Base-by-base conservation (phyloP, 2,113 vertebrate species). In the Ailuropoda melanoleuca region DNA sequence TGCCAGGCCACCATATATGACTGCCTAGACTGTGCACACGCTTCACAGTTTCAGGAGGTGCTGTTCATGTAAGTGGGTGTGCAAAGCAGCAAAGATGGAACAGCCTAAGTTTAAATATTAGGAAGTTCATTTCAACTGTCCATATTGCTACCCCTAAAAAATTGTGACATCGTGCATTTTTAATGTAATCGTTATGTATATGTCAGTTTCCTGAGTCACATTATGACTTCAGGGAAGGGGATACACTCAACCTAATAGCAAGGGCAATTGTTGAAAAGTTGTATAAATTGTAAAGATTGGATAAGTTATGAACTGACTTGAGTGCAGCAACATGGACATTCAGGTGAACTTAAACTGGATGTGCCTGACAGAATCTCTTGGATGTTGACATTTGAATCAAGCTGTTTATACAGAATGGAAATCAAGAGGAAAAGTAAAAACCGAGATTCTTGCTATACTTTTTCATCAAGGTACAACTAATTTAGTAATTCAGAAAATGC, bases 331-430 rank as follows among this genome's bases (percentile, higher is more conserved):
- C 5, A 0, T 60, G 43, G 62, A 92, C 89, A 95, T 93, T 88
- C 39, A 88, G 83, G 60, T 85, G n/a, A 95, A 81, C 75, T 91
- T 96, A 58, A 94, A 95, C 85, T 97, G 77, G 7, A 95, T 88
- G 58, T 96, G 83, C 89, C 94, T 95, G 81, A 89, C 64, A 97
- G 87, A 84, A 89, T 72, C 96, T 97, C 60, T 85, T 95, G 93
- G 93, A 93, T 83, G 31, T 75, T 87, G 85, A 58, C 77, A 74
- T 93, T 95, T 96, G 72, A 94, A 50, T 92, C 62, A 46, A 94
- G 11, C 60, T 87, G 17, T 95, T 6, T 7, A 34, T 70, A 66
- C 46, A 66, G 85, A 95, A 89, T 90, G 62, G 62, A 89, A 92
- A 96, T 18, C 55, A 86, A 95, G 85, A 96, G 55, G 90, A 92